phyloP scores from a whole-genome alignment of 2,888 invertebrate species.

The Cataglyphis rosenhaueri region DNA sequence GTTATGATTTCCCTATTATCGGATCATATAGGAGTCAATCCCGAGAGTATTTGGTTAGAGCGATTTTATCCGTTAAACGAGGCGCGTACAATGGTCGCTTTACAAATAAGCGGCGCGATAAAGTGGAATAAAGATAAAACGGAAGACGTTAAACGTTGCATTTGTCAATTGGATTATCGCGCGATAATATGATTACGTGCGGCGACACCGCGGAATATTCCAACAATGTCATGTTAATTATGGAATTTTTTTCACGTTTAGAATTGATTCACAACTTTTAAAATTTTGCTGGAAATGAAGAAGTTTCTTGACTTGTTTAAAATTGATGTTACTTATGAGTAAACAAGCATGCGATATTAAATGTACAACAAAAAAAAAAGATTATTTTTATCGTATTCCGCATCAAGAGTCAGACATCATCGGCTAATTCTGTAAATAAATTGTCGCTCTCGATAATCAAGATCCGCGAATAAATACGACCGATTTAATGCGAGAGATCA shows the following conservation, averaged over 20 bases:
- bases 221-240: background rate
- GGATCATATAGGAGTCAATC: conserved; percentile 44
- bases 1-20: conserved; percentile 46
- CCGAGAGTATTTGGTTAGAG: conserved; percentile 21
- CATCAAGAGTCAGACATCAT: background rate
- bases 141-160: conserved; percentile 11
- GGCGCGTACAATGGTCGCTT: conserved; percentile 10
- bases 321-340: background rate
- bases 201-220: background rate
- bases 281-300: too few relatives aligned
- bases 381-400: background rate
- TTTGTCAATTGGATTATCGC: conserved; percentile 16
- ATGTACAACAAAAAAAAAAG: background rate
- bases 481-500: background rate
- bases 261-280: background rate
- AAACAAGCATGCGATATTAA: background rate
- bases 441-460: background rate
- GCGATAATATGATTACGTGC: background rate
- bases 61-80: conserved; percentile 6
- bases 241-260: background rate
- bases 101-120: conserved; percentile 5
- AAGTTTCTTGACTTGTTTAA: background rate
- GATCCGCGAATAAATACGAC: background rate
- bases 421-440: background rate
- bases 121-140: conserved; percentile 12